Base-by-base conservation (phyloP, 2,797 vertebrate species). In the Pseudochirops cupreus region DNA sequence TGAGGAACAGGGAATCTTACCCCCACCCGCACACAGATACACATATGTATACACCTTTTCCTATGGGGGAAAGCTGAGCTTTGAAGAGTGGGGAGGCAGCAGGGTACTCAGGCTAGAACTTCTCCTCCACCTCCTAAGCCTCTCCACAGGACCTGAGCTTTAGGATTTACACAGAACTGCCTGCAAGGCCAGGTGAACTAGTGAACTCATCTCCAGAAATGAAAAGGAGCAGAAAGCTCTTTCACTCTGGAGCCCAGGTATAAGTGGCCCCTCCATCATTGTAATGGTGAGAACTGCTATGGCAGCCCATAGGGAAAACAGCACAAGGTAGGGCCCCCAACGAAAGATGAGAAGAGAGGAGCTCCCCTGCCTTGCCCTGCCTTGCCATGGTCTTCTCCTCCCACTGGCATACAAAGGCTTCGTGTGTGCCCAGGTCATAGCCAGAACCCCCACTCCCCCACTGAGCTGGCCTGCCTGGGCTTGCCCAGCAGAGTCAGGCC, bases 401-500 rank as follows among this genome's bases (percentile, higher is more conserved):
- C 74, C 74, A 26, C 74, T 26, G 74, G 56, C 6, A 50, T 46
- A 11, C 74, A 92, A 59, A 94, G 91, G 92, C 96, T 24, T 33
- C 5, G 0, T 53, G 90, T 94, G 39, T 31, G 91, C 58, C 91
- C 56, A 0, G 56, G 91, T 56, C 31, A 29, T 1, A 0, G 92
- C 92, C 91, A 87, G 74, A 46, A 46, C 59, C 1, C 1, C 29
- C 7, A 28, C 0, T 67, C 87, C 95, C 98, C 97, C 16, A 90
- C 97, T 95, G 87, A 0, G 7, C 96, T 7, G 98, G 97, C 98
- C 94, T 99, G 99, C 97, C 99, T 6, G 3, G 98, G 96, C 99
- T 98, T 96, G 99, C 97, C 98, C 0, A 52, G 13, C 56, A 39
- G 50, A 94, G 94, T 13, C 3, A 0, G 31, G 55, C 94, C 93